These are phyloP conservation scores for Leucania comma DNA, from an alignment of 2,888 invertebrate species.

Conservation along the genomic window DNA sequence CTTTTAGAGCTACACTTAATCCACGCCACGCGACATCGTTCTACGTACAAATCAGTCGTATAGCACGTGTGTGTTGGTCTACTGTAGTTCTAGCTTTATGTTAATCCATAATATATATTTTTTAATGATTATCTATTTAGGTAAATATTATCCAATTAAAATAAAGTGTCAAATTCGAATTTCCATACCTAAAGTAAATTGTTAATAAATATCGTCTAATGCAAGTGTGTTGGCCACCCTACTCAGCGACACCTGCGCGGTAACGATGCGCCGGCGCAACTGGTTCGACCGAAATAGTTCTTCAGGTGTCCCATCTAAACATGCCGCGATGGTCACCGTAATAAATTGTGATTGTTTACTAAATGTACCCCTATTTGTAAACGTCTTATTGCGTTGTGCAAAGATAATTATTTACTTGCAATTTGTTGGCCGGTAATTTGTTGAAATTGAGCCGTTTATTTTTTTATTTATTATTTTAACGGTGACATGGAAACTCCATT, in stretches of 20 bases:
- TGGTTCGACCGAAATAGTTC: constrained; percentile 76
- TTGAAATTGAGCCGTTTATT: constrained; percentile 59
- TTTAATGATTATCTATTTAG: background rate
- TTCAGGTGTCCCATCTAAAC: constrained; percentile 73
- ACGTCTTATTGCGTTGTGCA: constrained; percentile 54
- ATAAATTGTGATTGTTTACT: constrained; percentile 73
- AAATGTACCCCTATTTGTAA: constrained; percentile 62
- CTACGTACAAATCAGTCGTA: no score
- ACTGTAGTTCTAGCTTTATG: no score
- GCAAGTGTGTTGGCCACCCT: constrained; percentile 47
- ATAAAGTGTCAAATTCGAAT: constrained; percentile 32
- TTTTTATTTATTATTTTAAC: constrained; percentile 45
- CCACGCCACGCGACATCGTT: no score
- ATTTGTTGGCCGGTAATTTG: constrained; percentile 57
- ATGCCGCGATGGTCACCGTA: constrained; percentile 62
- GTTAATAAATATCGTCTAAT: constrained; percentile 54
- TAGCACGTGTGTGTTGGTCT: no score
- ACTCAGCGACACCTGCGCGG: constrained; percentile 66
- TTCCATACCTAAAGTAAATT: constrained; percentile 44
- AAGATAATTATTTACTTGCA: constrained; percentile 58
- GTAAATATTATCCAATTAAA: constrained; percentile 48
- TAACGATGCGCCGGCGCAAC: constrained; percentile 64
- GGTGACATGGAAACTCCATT: constrained; percentile 54
- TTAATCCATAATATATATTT: background rate
- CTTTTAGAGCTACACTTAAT: no score